Base-by-base conservation (phyloP, 2,888 invertebrate species). In the Apotomis betuletana region DNA sequence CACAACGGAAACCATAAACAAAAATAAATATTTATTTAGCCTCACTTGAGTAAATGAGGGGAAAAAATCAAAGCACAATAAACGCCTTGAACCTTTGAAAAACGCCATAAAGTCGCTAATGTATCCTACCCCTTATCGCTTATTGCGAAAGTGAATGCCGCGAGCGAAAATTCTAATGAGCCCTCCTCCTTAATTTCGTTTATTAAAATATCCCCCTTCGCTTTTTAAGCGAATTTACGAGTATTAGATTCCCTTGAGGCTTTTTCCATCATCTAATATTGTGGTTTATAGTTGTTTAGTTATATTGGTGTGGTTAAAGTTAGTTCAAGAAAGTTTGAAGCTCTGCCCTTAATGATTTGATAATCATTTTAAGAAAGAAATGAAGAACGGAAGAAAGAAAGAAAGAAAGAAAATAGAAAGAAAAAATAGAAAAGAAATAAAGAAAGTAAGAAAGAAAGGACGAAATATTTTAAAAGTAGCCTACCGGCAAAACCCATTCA, bases 141-240 rank as follows among this genome's bases (percentile, higher is more conserved):
- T 86, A 89, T 85, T 82, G 83, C 78, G 79, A 78, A 81, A 85
- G 81, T 78, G 83, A 79, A 82, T 81, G 83, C 85, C 85, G 75
- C 74, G 78, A 83, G 81, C 80, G 79, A 81, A 83, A 82, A 85
- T 86, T 89, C 84, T 86, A 88, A 87, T 83, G 87, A 83, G 80
- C 80, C 75, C 78, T 79, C 75, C 78, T 79, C 83, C 82, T 84
- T 85, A 87, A 88, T 89, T 89, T 87, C 87, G 84, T 88, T 86
- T 87, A 84, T 84, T 85, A 84, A 84, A 86, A 84, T 84, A 87
- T 85, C 81, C 78, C 41, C 72, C 69, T 75, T 74, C 59, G 54
- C 63, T 67, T 63, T 64, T 62, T 55, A 44, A 51, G 51, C 57
- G 57, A 58, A 71, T 71, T 71, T 67, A 67, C 67, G 67, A 57